phyloP scores from a whole-genome alignment of 2,797 vertebrate genomes.

The Salmo trutta region DNA sequence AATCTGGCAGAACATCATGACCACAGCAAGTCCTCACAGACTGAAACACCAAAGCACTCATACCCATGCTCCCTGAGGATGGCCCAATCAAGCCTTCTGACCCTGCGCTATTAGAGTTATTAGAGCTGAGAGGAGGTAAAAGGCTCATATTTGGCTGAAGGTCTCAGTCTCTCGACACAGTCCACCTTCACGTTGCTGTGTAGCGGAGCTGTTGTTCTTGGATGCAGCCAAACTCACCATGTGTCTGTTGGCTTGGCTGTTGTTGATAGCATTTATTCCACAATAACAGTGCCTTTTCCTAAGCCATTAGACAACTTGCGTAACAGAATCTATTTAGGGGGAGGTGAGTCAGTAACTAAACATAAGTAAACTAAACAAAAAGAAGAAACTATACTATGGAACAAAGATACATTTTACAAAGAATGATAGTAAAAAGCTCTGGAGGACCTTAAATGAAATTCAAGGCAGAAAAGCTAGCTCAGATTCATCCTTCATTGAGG shows the following conservation, averaged over 20 bases:
- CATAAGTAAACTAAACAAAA: not conserved
- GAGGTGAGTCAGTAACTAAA: not conserved
- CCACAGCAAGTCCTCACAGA: conserved; percentile 13
- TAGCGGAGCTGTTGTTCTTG: not conserved
- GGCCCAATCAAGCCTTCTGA: conserved; percentile 18
- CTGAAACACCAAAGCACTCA: not conserved
- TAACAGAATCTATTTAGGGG: too few relatives aligned
- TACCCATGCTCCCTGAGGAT: conserved; percentile 22
- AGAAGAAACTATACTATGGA: too few relatives aligned
- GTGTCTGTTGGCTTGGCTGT: not conserved
- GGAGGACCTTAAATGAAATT: too few relatives aligned
- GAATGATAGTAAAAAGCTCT: too few relatives aligned
- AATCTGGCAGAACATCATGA: conserved; percentile 36
- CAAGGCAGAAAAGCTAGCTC: too few relatives aligned
- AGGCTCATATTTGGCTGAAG: not conserved
- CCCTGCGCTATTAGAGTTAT: not conserved
- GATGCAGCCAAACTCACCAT: not conserved
- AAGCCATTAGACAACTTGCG: too few relatives aligned
- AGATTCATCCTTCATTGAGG: too few relatives aligned
- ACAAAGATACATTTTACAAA: too few relatives aligned
- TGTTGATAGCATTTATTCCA: too few relatives aligned
- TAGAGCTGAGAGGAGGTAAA: not conserved
- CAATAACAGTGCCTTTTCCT: too few relatives aligned
- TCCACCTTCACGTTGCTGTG: not conserved
- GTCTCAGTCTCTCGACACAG: not conserved